Conservation (phyloP, 2,113 vertebrate genomes). For the Atherinomorus stipes region DNA sequence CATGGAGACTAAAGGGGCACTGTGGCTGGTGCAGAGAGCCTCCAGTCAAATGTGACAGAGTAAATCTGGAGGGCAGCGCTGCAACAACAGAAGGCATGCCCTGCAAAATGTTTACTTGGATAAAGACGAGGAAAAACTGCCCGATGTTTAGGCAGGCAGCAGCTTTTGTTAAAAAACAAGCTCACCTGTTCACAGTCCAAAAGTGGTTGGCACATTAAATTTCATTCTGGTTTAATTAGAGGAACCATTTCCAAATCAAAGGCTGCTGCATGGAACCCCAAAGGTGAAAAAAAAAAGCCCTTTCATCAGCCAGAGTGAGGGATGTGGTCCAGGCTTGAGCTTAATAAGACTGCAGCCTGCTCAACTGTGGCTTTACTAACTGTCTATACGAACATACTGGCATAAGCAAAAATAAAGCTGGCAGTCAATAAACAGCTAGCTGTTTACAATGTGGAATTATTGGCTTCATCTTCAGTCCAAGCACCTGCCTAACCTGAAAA, state of each 20-base stretch:
- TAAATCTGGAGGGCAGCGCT: conserved; percentile 16
- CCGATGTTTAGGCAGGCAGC: conserved; percentile 33
- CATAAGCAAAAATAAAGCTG: conserved; percentile 21
- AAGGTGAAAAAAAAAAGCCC: conserved; percentile 38
- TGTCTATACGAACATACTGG: conserved; percentile 35
- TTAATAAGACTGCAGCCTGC: conserved; percentile 34
- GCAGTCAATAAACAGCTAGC: conserved; percentile 53
- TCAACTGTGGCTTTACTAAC: conserved; percentile 33
- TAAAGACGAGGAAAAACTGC: conserved; percentile 24
- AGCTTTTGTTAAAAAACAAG: conserved; percentile 37
- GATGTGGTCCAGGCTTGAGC: conserved; percentile 55
- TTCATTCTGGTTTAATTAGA: conserved; percentile 59
- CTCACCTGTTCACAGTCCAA: conserved; percentile 38
- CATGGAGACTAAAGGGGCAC: conserved; percentile 2
- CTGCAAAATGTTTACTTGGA: conserved; percentile 39
- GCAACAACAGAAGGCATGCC: conserved; percentile 2
- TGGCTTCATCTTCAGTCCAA: conserved; percentile 33
- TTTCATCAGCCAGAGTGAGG: conserved; percentile 28
- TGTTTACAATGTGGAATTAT: conserved; percentile 42
- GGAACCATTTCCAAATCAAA: conserved; percentile 63
- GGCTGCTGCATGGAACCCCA: conserved; percentile 35
- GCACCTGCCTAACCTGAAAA: conserved; percentile 24
- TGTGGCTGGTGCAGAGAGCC: conserved; percentile 6
- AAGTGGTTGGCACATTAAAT: conserved; percentile 38
- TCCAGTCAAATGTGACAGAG: conserved; percentile 18